phyloP scores from a whole-genome alignment of 2,888 invertebrate genomes.

The Heliothis peltigera region DNA sequence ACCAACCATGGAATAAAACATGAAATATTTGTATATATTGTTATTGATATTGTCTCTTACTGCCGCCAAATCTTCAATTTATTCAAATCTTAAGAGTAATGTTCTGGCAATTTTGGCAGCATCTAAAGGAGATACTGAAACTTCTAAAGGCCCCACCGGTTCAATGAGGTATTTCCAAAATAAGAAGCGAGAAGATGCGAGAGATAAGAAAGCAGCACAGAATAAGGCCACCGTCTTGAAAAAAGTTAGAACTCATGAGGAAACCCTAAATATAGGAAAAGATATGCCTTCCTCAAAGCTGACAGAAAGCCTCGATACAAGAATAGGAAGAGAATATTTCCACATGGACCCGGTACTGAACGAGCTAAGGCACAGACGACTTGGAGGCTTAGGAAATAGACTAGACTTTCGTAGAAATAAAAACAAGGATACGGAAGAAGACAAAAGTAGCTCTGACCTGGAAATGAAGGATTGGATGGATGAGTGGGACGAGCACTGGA shows the following conservation, averaged over 20 bases:
- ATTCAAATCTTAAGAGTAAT: slow-evolving; percentile 56
- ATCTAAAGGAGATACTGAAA: neutral
- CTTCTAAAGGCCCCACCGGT: neutral
- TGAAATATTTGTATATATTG: slow-evolving; percentile 59
- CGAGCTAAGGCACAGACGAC: slow-evolving; percentile 44
- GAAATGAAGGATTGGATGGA: slow-evolving; percentile 68
- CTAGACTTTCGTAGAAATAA: neutral
- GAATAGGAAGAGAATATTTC: slow-evolving; percentile 44
- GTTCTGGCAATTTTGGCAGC: slow-evolving; percentile 48
- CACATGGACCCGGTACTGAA: slow-evolving; percentile 73
- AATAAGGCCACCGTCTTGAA: slow-evolving; percentile 28
- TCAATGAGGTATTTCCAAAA: slow-evolving; percentile 12
- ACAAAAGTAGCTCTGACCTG: neutral
- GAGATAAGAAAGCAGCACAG: slow-evolving; percentile 30
- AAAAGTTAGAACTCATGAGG: slow-evolving; percentile 32
- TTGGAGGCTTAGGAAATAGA: no score
- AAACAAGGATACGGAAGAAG: neutral
- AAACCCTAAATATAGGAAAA: slow-evolving; percentile 18
- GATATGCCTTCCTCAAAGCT: slow-evolving; percentile 21
- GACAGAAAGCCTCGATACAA: slow-evolving; percentile 4
- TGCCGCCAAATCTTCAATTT: slow-evolving; percentile 57
- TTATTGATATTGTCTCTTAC: slow-evolving; percentile 30
- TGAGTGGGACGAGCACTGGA: slow-evolving; percentile 68
- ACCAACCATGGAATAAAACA: slow-evolving; percentile 60
- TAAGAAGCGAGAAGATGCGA: slow-evolving; percentile 19